phyloP scores from a whole-genome alignment of 1,140 invertebrate species.

The Stegodyphus mimosarum region DNA sequence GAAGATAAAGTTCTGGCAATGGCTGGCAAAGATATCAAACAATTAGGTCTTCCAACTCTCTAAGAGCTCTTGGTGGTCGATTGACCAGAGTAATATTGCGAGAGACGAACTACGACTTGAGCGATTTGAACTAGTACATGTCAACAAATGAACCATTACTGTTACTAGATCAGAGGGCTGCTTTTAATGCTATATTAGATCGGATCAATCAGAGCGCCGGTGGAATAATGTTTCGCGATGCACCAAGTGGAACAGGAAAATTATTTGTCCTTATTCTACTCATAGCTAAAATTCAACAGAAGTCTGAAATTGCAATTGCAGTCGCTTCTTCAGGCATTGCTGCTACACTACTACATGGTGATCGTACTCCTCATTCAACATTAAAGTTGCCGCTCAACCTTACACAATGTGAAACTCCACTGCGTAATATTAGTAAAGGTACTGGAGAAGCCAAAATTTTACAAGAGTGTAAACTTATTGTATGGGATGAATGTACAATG shows the following conservation, averaged over 20 bases:
- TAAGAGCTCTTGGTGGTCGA: not conserved
- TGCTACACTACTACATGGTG: too few relatives aligned
- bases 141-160: not conserved
- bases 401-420: too few relatives aligned
- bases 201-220: not conserved
- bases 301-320: not conserved
- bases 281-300: not conserved
- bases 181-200: not conserved
- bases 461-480: not conserved
- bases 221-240: not conserved
- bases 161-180: not conserved
- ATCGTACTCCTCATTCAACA: too few relatives aligned
- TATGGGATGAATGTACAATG: not conserved
- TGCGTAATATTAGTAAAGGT: not conserved
- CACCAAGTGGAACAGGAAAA: not conserved
- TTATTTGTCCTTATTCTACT: not conserved
- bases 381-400: not conserved
- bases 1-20: slow-evolving; percentile 47
- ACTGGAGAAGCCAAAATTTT: not conserved
- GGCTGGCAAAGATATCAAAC: not conserved
- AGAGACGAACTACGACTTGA: not conserved
- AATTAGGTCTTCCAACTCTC: not conserved
- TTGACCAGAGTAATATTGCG: not conserved
- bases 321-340: too few relatives aligned
- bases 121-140: not conserved